A percentile compares a stretch with the other conserved stretches of the same genome.
These are phyloP conservation scores for Parapsyche elsis DNA, from an alignment of 1,140 invertebrate species.

Conservation along the genomic window DNA sequence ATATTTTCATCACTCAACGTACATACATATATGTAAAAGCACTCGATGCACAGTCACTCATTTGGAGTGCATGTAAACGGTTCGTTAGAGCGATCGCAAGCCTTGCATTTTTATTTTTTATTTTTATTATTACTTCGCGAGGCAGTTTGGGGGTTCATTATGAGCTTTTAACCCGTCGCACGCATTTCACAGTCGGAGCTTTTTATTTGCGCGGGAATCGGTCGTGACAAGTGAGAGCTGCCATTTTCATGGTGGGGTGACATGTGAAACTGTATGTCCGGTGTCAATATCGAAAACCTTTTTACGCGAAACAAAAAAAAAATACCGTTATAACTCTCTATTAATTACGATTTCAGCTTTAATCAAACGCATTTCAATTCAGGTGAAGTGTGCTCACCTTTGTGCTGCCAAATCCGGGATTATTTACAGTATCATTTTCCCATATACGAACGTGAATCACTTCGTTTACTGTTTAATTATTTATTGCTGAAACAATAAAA, in stretches of 20 bases:
- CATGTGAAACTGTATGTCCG: slow-evolving; percentile 16
- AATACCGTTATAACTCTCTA: not conserved
- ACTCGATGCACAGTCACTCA: slow-evolving; percentile 38
- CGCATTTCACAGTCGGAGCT: slow-evolving; percentile 7
- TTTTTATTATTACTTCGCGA: slow-evolving; percentile 3
- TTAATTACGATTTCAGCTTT: not conserved
- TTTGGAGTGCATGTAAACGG: slow-evolving; percentile 43
- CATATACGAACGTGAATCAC: too few relatives aligned
- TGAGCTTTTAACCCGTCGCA: slow-evolving; percentile 35
- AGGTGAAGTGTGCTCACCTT: too few relatives aligned
- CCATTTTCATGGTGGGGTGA: slow-evolving; percentile 1
- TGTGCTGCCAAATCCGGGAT: too few relatives aligned
- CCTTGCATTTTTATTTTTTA: not conserved
- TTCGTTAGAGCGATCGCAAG: slow-evolving; percentile 40
- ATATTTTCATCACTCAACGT: not conserved
- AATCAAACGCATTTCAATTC: too few relatives aligned
- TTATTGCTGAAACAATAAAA: too few relatives aligned
- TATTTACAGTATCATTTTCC: too few relatives aligned
- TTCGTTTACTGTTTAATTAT: too few relatives aligned
- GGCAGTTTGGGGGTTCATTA: slow-evolving; percentile 19
- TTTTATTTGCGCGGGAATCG: not conserved
- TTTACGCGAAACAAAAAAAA: too few relatives aligned
- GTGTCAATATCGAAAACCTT: slow-evolving; percentile 9
- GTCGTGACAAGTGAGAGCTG: not conserved
- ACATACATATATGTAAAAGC: slow-evolving; percentile 23